Conservation (phyloP, 2,113 vertebrate species). For the Festucalex cinctus region DNA sequence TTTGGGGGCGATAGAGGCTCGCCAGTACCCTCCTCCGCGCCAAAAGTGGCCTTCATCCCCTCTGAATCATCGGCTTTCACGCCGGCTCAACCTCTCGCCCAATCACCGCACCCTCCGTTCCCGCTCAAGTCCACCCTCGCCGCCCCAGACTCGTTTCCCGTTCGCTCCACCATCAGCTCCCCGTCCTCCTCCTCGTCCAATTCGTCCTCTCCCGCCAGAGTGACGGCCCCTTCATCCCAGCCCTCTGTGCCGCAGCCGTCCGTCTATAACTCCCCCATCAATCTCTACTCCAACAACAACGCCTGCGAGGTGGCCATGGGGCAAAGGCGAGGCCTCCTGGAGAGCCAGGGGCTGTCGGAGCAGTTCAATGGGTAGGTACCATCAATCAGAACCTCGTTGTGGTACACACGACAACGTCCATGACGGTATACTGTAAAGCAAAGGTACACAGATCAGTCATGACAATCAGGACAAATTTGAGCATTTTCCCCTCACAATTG, state of each 20-base stretch:
- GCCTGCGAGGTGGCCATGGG: slow-evolving; percentile 84
- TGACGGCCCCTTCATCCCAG: slow-evolving; percentile 71
- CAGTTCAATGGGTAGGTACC: slow-evolving; percentile 91
- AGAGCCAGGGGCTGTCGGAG: slow-evolving; percentile 81
- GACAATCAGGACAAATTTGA: not conserved
- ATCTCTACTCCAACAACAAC: slow-evolving; percentile 77
- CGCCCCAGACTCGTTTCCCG: slow-evolving; percentile 26
- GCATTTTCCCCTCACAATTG: not conserved
- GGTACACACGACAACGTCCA: too few species aligned
- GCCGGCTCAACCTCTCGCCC: slow-evolving; percentile 72
- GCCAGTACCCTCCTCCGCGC: slow-evolving; percentile 48
- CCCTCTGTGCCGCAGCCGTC: slow-evolving; percentile 83
- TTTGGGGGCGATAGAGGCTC: slow-evolving; percentile 74
- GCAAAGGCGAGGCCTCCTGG: slow-evolving; percentile 83
- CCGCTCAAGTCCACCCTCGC: slow-evolving; percentile 51
- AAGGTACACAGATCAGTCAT: too few species aligned
- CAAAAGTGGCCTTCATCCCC: slow-evolving; percentile 89
- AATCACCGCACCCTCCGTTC: slow-evolving; percentile 67
- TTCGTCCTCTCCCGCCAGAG: slow-evolving; percentile 77
- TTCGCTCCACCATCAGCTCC: slow-evolving; percentile 52
- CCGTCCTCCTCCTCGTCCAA: slow-evolving; percentile 63
- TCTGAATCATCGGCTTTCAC: slow-evolving; percentile 92
- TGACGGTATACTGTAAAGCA: too few species aligned
- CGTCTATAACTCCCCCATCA: slow-evolving; percentile 78
- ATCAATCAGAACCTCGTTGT: slow-evolving; percentile 1